phyloP scores from a whole-genome alignment of 2,113 vertebrate genomes.

The Chloebia gouldiae region DNA sequence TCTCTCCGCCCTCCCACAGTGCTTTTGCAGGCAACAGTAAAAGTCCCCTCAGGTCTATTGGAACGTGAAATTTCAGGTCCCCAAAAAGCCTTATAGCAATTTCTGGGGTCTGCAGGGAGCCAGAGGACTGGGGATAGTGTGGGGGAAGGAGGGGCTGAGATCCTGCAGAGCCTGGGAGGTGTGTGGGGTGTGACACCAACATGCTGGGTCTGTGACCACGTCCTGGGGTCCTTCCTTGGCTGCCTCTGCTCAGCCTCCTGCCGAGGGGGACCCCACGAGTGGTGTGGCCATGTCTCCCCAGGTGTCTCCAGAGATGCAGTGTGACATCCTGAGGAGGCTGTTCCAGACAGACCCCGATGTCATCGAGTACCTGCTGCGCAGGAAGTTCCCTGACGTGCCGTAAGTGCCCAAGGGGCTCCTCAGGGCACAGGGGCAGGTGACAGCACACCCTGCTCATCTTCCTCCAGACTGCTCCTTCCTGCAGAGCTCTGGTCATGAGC shows the following conservation, averaged over 20 bases:
- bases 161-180: background rate
- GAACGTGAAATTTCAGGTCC: background rate
- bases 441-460: background rate
- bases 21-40: background rate
- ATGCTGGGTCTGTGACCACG: rapidly evolving
- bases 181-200: background rate
- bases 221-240: background rate
- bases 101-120: background rate
- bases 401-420: background rate
- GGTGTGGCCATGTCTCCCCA: background rate
- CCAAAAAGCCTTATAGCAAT: background rate
- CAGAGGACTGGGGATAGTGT: rapidly evolving
- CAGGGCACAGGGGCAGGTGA: rapidly evolving
- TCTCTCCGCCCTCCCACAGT: background rate
- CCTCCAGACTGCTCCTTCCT: too few relatives aligned
- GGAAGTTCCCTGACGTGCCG: slow-evolving; percentile 45
- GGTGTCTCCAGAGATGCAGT: slow-evolving; percentile 87
- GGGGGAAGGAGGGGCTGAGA: background rate
- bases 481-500: rapidly evolving
- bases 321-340: slow-evolving; percentile 85
- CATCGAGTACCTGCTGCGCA: slow-evolving; percentile 88
- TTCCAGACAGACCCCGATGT: slow-evolving; percentile 91
- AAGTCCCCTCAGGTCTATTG: background rate
- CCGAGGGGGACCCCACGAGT: rapidly evolving
- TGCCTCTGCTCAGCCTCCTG: background rate